Base-by-base conservation (phyloP, 2,888 invertebrate species). In the Diploptera punctata region DNA sequence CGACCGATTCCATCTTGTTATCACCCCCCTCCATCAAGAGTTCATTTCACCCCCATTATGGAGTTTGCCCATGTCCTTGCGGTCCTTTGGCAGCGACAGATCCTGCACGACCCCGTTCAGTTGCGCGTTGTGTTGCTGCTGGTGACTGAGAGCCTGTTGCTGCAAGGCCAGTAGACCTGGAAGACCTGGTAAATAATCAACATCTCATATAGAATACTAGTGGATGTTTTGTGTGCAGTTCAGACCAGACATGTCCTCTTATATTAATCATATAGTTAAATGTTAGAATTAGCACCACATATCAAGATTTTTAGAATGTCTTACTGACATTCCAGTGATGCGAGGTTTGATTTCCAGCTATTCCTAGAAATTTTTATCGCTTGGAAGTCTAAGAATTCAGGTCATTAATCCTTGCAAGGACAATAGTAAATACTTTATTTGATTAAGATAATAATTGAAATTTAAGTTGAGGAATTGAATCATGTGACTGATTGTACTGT, bases 71-170 rank as follows among this genome's bases (percentile, higher is more conserved):
- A 18, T 18, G 76, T 73, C 73, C 44, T 67, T 69, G 18, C 73
- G 68, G 44, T 73, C 73, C 84, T 94, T 94, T 77, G 94, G 93
- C 80, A 95, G 86, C 75, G 95, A 94, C 78, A 96, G 87, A 83
- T 96, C 95, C 83, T 95, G 94, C 76, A 92, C 91, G 70, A 85
- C 84, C 72, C 82, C 81, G 75, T 91, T 91, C 70, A 90, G 83
- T 78, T 86, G 86, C 72, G 85, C 86, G 79, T 72, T 71, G 44
- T 71, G 74, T 29, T 69, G 74, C 69, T 74, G 75, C 18, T 75
- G 73, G 44, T 74, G 74, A 29, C 57, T 67, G 16, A 72, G 60
- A 13, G 72, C 87, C 80, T 90, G 91, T 80, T 94, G 94, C 80
- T 94, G 95, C 75, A 94, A 86, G 3, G 93, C 94, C 78, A 94